Percentiles rank a stretch among this genome's conserved stretches.
phyloP scores from a whole-genome alignment of 2,888 invertebrate species.

The Quadroppia sp. region DNA sequence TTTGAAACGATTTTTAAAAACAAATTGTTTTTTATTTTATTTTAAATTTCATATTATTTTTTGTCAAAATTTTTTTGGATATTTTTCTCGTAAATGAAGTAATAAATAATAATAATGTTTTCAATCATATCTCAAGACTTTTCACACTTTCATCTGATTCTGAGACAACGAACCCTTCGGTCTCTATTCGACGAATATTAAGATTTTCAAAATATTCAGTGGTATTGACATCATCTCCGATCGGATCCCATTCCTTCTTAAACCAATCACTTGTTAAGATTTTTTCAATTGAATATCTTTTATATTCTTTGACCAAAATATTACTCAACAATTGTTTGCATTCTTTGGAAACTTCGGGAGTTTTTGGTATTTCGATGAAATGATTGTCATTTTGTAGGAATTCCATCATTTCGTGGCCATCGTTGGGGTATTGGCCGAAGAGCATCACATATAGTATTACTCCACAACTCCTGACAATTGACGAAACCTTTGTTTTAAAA shows the following conservation, averaged over 20 bases:
- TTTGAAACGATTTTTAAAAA: too few species aligned
- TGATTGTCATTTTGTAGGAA: not conserved
- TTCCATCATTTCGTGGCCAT: not conserved
- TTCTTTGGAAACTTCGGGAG: slow-evolving; percentile 10
- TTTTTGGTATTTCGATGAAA: not conserved
- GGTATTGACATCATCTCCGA: not conserved
- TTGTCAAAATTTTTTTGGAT: too few species aligned
- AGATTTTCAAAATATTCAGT: slow-evolving; percentile 1
- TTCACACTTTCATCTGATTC: too few species aligned
- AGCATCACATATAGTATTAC: slow-evolving; percentile 27
- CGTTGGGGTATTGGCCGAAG: slow-evolving; percentile 6
- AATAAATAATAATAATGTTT: too few species aligned
- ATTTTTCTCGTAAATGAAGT: too few species aligned
- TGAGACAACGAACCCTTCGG: not conserved
- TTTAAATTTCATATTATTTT: too few species aligned
- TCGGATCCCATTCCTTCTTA: not conserved
- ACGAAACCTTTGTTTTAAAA: not conserved
- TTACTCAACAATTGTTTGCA: slow-evolving; percentile 5
- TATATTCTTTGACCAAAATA: slow-evolving; percentile 2
- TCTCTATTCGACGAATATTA: not conserved
- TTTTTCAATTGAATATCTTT: slow-evolving; percentile 11
- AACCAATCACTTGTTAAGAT: slow-evolving; percentile 11
- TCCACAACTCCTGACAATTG: slow-evolving; percentile 10
- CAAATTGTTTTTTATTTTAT: too few species aligned
- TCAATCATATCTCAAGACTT: too few species aligned